Percentiles rank a stretch among this genome's conserved stretches.
Evolutionary conservation across 2,797 vertebrate genomes (phyloP).

Genomic region (Molothrus ater): DNA sequence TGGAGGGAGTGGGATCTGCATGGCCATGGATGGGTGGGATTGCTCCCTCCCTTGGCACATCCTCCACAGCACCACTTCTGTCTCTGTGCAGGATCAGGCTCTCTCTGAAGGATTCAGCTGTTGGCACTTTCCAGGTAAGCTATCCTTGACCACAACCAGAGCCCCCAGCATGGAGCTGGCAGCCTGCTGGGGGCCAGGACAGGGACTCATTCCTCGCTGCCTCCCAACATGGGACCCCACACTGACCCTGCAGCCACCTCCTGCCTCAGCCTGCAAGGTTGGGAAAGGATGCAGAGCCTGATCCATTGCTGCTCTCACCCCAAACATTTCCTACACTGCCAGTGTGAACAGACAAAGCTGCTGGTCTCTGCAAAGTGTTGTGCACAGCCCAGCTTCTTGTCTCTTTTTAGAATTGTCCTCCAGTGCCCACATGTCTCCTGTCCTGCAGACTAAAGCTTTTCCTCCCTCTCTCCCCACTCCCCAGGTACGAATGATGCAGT

Average conservation of each 20-base stretch:
- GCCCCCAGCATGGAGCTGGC: neutral
- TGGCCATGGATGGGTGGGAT: accelerated
- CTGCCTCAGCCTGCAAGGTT: neutral
- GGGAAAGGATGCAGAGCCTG: too few species aligned
- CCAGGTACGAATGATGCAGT: slow-evolving; percentile 67
- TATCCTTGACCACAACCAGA: neutral
- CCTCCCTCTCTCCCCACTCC: accelerated
- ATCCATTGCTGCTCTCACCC: neutral
- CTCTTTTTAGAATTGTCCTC: neutral
- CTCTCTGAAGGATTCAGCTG: slow-evolving; percentile 72
- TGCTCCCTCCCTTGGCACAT: accelerated
- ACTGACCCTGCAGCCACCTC: neutral
- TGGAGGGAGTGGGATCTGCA: neutral
- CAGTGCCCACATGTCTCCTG: too few species aligned
- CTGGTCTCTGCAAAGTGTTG: accelerated
- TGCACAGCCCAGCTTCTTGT: accelerated
- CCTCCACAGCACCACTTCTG: neutral
- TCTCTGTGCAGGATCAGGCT: slow-evolving; percentile 61
- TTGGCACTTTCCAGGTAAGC: slow-evolving; percentile 75
- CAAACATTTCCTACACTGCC: accelerated
- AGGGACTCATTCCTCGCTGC: accelerated
- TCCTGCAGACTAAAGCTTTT: neutral
- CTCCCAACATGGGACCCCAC: neutral
- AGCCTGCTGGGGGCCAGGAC: neutral
- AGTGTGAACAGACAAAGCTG: accelerated